Evolutionary conservation across 2,888 invertebrate genomes (phyloP).

Genomic region (Phyllotreta cruciferae): DNA sequence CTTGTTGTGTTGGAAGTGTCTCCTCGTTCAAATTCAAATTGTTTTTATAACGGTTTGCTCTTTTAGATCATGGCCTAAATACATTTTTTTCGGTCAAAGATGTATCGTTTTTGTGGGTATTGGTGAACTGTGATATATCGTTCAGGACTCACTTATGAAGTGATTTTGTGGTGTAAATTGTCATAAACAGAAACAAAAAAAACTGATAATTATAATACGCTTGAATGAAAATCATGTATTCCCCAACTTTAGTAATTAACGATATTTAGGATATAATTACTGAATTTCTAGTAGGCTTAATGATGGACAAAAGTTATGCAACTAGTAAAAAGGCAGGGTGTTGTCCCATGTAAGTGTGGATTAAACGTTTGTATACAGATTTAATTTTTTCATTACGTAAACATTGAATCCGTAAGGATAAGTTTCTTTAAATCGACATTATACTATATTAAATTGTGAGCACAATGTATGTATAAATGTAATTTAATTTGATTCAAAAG

Average conservation of each 20-base stretch:
- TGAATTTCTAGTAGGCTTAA: constrained; percentile 49
- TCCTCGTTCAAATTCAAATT: not conserved
- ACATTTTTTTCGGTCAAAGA: constrained; percentile 27
- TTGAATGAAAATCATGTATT: constrained; percentile 46
- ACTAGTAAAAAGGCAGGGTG: constrained; percentile 4
- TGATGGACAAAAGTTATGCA: constrained; percentile 22
- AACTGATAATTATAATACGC: constrained; percentile 49
- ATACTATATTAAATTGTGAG: too few relatives aligned
- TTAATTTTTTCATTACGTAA: too few relatives aligned
- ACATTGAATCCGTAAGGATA: too few relatives aligned
- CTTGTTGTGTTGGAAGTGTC: not conserved
- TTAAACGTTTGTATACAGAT: not conserved
- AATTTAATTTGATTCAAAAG: not conserved
- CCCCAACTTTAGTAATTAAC: constrained; percentile 48
- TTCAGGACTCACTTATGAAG: constrained; percentile 32
- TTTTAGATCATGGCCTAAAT: constrained; percentile 11
- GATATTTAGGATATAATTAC: constrained; percentile 52
- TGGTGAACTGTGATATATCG: constrained; percentile 58
- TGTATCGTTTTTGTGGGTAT: constrained; percentile 47
- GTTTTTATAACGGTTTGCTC: not conserved
- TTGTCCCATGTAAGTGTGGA: not conserved
- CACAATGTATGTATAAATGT: too few relatives aligned
- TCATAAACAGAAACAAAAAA: constrained; percentile 20
- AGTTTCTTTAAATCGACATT: too few relatives aligned
- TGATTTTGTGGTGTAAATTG: constrained; percentile 40